These are phyloP conservation scores for Thereva nobilitata DNA, from an alignment of 2,888 invertebrate genomes.

Conservation along the genomic window DNA sequence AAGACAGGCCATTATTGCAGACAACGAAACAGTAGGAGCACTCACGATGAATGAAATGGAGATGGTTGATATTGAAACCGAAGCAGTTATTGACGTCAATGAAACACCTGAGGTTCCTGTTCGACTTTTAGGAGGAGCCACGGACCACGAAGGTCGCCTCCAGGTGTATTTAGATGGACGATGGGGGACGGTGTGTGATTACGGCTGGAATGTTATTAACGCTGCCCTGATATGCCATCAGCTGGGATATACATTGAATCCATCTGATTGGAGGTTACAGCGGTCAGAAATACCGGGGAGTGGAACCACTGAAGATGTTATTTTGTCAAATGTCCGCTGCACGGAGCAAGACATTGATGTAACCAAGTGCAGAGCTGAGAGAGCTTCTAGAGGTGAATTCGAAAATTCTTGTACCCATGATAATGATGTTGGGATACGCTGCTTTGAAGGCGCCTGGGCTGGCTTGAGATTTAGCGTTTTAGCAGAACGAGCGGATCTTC, in stretches of 20 bases:
- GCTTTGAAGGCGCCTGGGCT: constrained; percentile 92
- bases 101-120: constrained; percentile 69
- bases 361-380: constrained; percentile 83
- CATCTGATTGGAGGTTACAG: constrained; percentile 86
- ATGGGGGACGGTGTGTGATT: constrained; percentile 98
- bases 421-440: constrained; percentile 85
- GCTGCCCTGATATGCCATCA: constrained; percentile 96
- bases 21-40: constrained; percentile 67
- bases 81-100: constrained; percentile 62
- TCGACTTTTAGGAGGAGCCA: constrained; percentile 79
- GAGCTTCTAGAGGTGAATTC: constrained; percentile 66
- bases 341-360: constrained; percentile 89
- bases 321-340: constrained; percentile 87
- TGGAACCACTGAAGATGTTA: constrained; percentile 74
- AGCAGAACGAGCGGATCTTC: constrained; percentile 83
- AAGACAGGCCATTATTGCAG: constrained; percentile 71
- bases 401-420: constrained; percentile 88
- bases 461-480: constrained; percentile 88
- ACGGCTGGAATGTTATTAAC: constrained; percentile 90
- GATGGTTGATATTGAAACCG: constrained; percentile 61
- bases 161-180: constrained; percentile 81
- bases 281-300: constrained; percentile 79
- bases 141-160: constrained; percentile 82
- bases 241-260: constrained; percentile 88
- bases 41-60: constrained; percentile 60